Conservation (phyloP, 2,797 vertebrate species). For the Malurus splendens region DNA sequence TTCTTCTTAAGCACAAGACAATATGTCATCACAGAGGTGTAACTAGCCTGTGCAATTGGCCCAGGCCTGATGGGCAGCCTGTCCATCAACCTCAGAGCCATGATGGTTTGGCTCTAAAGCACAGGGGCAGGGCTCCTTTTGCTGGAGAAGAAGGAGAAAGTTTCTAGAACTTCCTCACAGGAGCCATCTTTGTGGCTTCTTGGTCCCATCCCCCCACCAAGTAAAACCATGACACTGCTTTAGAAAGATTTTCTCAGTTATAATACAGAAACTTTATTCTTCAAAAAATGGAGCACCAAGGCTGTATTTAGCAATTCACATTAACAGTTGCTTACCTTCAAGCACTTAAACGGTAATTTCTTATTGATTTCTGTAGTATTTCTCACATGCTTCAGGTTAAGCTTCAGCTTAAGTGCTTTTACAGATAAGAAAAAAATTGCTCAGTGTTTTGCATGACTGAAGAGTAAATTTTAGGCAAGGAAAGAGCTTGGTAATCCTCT, state of each 20-base stretch:
- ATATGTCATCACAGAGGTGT: too few relatives aligned
- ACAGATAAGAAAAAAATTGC: not conserved
- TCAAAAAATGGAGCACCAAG: not conserved
- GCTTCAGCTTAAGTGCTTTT: conserved; percentile 1
- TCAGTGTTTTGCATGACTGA: not conserved
- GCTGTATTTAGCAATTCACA: not conserved
- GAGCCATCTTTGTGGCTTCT: too few relatives aligned
- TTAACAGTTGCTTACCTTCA: conserved; percentile 3
- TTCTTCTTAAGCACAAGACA: too few relatives aligned
- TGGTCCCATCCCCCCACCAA: too few relatives aligned
- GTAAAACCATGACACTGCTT: not conserved
- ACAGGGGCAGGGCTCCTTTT: too few relatives aligned
- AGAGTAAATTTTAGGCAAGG: not conserved
- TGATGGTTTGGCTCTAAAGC: too few relatives aligned
- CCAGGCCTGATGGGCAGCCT: too few relatives aligned
- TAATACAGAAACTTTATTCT: not conserved
- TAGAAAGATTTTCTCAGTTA: not conserved
- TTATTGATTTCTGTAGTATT: conserved; percentile 9
- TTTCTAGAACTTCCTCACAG: too few relatives aligned
- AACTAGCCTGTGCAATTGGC: too few relatives aligned
- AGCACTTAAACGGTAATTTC: not conserved
- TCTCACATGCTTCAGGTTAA: conserved; percentile 7
- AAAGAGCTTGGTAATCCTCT: not conserved
- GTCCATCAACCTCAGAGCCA: too few relatives aligned
- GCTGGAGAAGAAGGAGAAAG: too few relatives aligned